These are phyloP conservation scores for Oscheius onirici DNA, from an alignment of 2,888 invertebrate species.

Conservation along the genomic window DNA sequence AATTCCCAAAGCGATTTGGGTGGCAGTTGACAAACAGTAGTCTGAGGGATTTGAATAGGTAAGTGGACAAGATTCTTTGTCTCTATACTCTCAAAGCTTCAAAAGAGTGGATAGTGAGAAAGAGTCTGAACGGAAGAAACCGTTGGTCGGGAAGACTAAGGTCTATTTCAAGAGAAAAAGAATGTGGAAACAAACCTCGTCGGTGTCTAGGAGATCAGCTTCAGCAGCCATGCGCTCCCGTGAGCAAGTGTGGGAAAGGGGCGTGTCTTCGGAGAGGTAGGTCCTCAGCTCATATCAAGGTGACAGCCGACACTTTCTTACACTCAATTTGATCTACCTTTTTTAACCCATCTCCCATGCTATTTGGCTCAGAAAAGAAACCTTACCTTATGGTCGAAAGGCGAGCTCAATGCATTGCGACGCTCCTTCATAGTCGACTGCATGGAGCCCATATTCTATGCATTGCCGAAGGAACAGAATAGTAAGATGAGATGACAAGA, in stretches of 20 bases:
- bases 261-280: constrained; percentile 6
- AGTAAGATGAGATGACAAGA: no score
- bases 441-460: constrained; percentile 10
- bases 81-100: background rate
- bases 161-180: background rate
- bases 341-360: background rate
- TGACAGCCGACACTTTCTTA: constrained; percentile 19
- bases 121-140: background rate
- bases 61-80: background rate
- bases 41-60: no score
- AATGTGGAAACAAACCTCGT: constrained; percentile 18
- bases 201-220: constrained; percentile 23
- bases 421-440: constrained; percentile 22
- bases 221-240: constrained; percentile 15
- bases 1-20: no score
- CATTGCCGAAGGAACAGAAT: background rate
- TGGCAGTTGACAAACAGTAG: no score
- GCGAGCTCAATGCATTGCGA: constrained; percentile 15
- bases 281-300: constrained; percentile 5
- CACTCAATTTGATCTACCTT: background rate
- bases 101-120: background rate
- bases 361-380: background rate
- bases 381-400: constrained; percentile 21
- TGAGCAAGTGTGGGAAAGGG: constrained; percentile 2
- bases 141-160: background rate